Evolutionary conservation across 2,888 invertebrate genomes (phyloP).

Genomic region (Melitaea athalia): DNA sequence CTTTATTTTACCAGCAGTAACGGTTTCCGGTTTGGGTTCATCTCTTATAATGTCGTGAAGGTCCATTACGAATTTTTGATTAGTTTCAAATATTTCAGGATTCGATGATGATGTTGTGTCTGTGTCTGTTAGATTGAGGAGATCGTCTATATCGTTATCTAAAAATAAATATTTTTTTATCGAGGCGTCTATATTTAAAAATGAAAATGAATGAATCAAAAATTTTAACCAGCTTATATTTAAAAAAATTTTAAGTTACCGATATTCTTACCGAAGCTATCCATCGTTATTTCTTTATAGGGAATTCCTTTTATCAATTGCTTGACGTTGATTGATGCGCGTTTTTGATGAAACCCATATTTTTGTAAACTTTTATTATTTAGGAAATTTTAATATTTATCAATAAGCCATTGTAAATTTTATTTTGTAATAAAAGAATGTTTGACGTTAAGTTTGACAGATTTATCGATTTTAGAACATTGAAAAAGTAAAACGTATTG

Average conservation of each 20-base stretch:
- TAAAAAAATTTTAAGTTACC: not conserved
- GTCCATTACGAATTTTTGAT: constrained; percentile 52
- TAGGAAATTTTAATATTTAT: not conserved
- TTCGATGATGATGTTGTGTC: constrained; percentile 47
- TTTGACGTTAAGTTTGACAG: constrained; percentile 6
- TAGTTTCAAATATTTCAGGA: constrained; percentile 43
- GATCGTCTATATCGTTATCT: constrained; percentile 46
- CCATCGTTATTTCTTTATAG: constrained; percentile 32
- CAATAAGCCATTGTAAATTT: not conserved
- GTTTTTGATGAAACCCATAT: constrained; percentile 33
- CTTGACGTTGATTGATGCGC: constrained; percentile 34
- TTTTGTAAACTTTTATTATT: constrained; percentile 10
- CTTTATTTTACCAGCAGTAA: constrained; percentile 41
- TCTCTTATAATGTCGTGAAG: constrained; percentile 58
- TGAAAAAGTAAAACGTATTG: not conserved
- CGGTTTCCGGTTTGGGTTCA: constrained; percentile 39
- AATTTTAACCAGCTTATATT: too few relatives aligned
- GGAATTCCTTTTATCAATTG: constrained; percentile 26
- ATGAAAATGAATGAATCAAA: too few relatives aligned
- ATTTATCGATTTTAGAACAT: constrained; percentile 21
- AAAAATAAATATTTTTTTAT: constrained; percentile 14
- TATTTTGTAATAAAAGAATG: not conserved
- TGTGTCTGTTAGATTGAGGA: constrained; percentile 47
- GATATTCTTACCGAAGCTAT: constrained; percentile 36
- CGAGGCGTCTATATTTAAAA: too few relatives aligned